These are phyloP conservation scores for Amphibalanus amphitrite DNA, from an alignment of 1,140 invertebrate genomes.

Conservation along the genomic window DNA sequence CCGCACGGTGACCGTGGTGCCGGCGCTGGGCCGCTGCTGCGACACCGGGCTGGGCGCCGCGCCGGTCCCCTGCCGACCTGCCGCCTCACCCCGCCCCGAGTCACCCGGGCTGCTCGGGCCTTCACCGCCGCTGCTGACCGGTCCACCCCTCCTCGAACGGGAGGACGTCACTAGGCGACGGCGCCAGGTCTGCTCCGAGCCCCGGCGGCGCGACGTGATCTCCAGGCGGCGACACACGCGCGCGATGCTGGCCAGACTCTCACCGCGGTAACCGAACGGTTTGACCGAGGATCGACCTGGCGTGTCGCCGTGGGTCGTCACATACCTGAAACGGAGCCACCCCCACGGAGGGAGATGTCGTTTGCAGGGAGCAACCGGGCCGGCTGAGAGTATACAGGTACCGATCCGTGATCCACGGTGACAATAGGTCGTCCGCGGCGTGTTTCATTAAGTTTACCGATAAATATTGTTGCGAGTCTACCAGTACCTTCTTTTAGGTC, in stretches of 20 bases:
- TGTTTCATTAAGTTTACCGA: too few relatives aligned
- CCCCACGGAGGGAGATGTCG: too few relatives aligned
- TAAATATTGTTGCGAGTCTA: too few relatives aligned
- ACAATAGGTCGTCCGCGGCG: too few relatives aligned
- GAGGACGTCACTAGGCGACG: neutral
- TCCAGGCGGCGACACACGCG: conserved; percentile 34
- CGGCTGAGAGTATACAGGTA: too few relatives aligned
- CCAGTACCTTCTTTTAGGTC: too few relatives aligned
- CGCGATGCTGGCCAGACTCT: conserved; percentile 41
- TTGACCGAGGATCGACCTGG: too few relatives aligned
- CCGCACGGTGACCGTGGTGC: conserved; percentile 43
- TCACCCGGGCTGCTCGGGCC: too few relatives aligned
- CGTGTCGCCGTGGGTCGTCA: neutral
- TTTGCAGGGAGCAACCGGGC: too few relatives aligned
- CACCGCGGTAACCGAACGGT: conserved; percentile 39
- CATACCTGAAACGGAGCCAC: neutral
- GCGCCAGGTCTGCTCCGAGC: conserved; percentile 26
- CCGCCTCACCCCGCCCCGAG: too few relatives aligned
- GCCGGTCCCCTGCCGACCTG: conserved; percentile 26
- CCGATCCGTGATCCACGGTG: too few relatives aligned
- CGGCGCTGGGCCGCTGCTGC: conserved; percentile 32
- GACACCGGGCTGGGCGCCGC: conserved; percentile 21
- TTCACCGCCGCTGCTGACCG: too few relatives aligned
- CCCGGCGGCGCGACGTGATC: conserved; percentile 33
- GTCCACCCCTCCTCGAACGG: conserved; percentile 22